Evolutionary conservation across 2,888 invertebrate genomes (phyloP), one percentile per base, ranked within the genome.

Genomic region (Lysandra bellargus): DNA sequence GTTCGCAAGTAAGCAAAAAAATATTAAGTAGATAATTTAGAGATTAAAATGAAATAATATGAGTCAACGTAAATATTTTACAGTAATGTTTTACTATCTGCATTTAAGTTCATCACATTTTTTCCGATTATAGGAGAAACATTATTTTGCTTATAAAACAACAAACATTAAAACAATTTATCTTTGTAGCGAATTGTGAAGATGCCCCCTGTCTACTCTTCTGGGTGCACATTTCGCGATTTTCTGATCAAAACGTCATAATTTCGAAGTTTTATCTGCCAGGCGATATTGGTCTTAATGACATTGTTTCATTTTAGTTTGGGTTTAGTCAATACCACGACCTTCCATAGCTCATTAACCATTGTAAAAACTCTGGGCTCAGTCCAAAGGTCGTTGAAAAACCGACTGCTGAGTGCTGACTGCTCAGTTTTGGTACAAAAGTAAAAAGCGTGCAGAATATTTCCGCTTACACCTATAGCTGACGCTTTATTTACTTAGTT

Each of bases 311-410:
- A 69, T 69, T 37, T 69, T 37, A 69, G 33, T 69, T 37, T 17
- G 69, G 12, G 30, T 64, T 64, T 64, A 69, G 14, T 69, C 69
- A 69, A 69, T 69, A 69, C 69, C 69, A 69, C 69, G 69, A 69
- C 69, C 69, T 69, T 69, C 69, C 33, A 33, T 14, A 33, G 69
- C 69, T 69, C 69, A 69, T 69, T 69, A 69, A 69, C 33, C 5
- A 69, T 69, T 69, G 69, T 44, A 74, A 74, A 74, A 60, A 61
- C 79, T 72, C 61, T 79, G 75, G 79, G 79, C 60, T 79, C 60
- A 44, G 33, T 79, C 79, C 79, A 79, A 79, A 79, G 79, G 79
- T 75, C 79, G 60, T 5, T 57, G 49, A 33, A 57, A 76, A 76
- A 53, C 75, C 53, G 14, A 33, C 14, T 37, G 69, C 69, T 69